phyloP scores from a whole-genome alignment of 2,888 invertebrate genomes.

The Plusia festucae region DNA sequence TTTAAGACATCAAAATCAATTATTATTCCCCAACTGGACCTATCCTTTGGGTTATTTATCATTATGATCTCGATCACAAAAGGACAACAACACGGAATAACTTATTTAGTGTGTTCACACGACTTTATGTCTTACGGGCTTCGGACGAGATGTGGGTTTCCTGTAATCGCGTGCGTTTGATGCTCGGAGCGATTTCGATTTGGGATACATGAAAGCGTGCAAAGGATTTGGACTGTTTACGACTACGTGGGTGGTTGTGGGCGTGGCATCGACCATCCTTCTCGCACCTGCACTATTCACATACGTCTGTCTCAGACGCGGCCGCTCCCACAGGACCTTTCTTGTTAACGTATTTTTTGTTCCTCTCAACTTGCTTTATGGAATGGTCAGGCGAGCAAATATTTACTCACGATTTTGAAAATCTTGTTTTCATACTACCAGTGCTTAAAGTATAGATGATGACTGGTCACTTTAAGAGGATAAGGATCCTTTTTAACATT shows the following conservation, averaged over 20 bases:
- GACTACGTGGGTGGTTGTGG: conserved; percentile 89
- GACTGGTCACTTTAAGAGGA: conserved; percentile 70
- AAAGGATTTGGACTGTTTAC: conserved; percentile 89
- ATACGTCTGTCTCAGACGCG: conserved; percentile 73
- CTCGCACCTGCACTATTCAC: conserved; percentile 59
- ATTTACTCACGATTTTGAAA: conserved; percentile 89
- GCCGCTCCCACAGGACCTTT: conserved; percentile 89
- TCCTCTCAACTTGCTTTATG: conserved; percentile 82
- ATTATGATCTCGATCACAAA: conserved; percentile 87
- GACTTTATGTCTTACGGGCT: conserved; percentile 72
- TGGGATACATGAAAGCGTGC: conserved; percentile 89
- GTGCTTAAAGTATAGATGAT: conserved; percentile 73
- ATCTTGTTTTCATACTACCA: conserved; percentile 85
- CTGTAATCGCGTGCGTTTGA: conserved; percentile 64
- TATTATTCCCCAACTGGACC: conserved; percentile 85
- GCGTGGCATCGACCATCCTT: conserved; percentile 80
- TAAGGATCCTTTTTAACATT: conserved; percentile 39
- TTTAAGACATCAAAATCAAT: conserved; percentile 89
- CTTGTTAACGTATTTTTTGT: conserved; percentile 88
- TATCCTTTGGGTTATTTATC: conserved; percentile 88
- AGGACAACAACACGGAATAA: conserved; percentile 84
- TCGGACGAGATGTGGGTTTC: conserved; percentile 67
- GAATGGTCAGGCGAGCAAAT: conserved; percentile 87
- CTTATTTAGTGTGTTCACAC: conserved; percentile 79
- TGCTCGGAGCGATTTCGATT: conserved; percentile 87